Evolutionary conservation across 35 echinoderm and acorn worm species (phyloP).

Genomic region (Ophioderma brevispina): DNA sequence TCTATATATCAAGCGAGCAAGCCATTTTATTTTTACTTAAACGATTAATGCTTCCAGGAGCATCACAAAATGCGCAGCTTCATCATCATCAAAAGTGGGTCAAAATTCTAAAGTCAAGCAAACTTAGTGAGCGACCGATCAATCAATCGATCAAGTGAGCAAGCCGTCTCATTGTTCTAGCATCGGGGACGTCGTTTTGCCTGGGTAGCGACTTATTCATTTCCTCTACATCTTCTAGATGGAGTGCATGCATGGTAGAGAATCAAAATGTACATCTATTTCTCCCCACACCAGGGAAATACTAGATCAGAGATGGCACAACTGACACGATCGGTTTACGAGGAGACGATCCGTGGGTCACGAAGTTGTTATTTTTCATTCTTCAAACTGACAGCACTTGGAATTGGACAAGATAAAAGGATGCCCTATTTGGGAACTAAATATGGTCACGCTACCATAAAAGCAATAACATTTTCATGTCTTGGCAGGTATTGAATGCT

Average conservation of each 20-base stretch:
- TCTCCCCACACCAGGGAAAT: neutral
- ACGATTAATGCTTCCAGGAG: no score
- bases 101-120: neutral
- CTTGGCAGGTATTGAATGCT: neutral
- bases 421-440: neutral
- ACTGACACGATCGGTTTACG: neutral
- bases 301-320: neutral
- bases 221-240: neutral
- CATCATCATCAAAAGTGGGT: neutral
- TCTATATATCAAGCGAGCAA: no score
- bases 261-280: neutral
- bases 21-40: no score
- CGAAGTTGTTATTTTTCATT: neutral
- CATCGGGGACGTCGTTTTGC: neutral
- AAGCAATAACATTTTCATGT: constrained; percentile 14
- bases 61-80: no score
- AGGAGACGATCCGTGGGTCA: neutral
- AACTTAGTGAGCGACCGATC: neutral
- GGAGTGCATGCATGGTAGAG: neutral
- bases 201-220: neutral
- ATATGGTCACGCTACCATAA: neutral
- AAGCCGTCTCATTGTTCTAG: neutral
- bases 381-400: neutral
- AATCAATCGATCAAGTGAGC: neutral
- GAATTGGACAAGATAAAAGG: neutral